Conservation (phyloP, 1,140 invertebrate genomes). For the Panulirus ornatus region DNA sequence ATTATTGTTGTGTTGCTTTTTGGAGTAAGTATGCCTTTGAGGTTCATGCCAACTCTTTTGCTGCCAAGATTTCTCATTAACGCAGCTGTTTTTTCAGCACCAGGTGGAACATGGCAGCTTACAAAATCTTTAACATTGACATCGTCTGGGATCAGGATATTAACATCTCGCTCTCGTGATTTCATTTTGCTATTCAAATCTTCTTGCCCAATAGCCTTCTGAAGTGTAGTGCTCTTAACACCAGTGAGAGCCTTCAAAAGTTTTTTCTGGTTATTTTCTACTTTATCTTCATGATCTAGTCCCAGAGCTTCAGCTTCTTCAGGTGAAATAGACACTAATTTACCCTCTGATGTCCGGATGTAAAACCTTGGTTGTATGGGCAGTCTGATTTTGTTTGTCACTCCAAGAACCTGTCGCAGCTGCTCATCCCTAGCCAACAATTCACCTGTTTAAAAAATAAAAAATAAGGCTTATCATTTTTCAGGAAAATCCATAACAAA, state of each 20-base stretch:
- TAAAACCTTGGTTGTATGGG: constrained; percentile 24
- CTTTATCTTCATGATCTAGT: constrained; percentile 47
- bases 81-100: constrained; percentile 47
- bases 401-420: constrained; percentile 33
- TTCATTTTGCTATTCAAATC: not conserved
- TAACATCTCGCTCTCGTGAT: not conserved
- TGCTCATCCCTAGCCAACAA: constrained; percentile 59
- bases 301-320: constrained; percentile 55
- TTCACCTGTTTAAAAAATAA: constrained; percentile 46
- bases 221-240: not conserved
- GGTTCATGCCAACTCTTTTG: not conserved
- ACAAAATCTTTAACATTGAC: constrained; percentile 60
- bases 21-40: not conserved
- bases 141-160: constrained; percentile 43
- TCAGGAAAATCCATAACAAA: not conserved
- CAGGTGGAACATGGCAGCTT: constrained; percentile 48
- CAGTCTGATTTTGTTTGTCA: not conserved
- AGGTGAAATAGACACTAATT: constrained; percentile 46
- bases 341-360: constrained; percentile 54
- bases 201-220: not conserved
- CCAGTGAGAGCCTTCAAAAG: constrained; percentile 39
- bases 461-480: not conserved
- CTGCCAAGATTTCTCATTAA: constrained; percentile 24
- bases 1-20: constrained; percentile 57
- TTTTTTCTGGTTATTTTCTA: constrained; percentile 51